Evolutionary conservation across 2,113 vertebrate genomes (phyloP), one percentile per base, ranked within the genome.

Genomic region (Boulengerochromis microlepis): DNA sequence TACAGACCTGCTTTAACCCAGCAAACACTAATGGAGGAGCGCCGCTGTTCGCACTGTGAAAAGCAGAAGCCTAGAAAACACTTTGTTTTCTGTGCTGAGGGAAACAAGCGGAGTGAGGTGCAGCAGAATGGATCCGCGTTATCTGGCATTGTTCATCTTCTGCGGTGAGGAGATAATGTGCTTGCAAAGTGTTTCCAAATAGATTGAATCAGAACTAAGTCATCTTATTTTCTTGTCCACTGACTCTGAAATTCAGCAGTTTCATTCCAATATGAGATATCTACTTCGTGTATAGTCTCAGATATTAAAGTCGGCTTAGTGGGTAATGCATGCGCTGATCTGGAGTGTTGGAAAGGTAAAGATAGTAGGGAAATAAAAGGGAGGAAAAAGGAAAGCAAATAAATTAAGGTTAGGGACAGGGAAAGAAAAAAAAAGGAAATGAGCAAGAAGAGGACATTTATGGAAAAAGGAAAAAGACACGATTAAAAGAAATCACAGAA

Each of bases 181-280:
- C 59, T 64, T 19, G 42, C 91, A 90, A 91, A 95, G 82, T 91
- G 92, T 38, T 69, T 90, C 89, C 76, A 87, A 89, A 93, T 81
- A 87, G 82, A 93, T 80, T 64, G 69, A 92, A 89, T 92, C 84
- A 87, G 56, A 87, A 90, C 53, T 90, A 82, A 81, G 82, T 85
- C 35, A 19, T 69, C 84, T 86, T 86, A 89, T 93, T 88, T 91
- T 90, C 82, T 85, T 11, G 53, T 89, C 83, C 82, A 84, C 47
- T 89, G 85, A 89, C 59, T 92, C 82, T 85, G 74, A 64, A 89
- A 88, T 53, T 35, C 78, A 81, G 85, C 42, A 56, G 45, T 47
- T 87, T 71, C 4, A 35, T 24, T 69, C 76, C 38, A 84, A 74
- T 69, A 61, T 69, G 69, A 85, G 29, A 83, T 50, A 57, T 85